phyloP scores from a whole-genome alignment of 2,113 vertebrate genomes.

The Sarotherodon lohbergeri region DNA sequence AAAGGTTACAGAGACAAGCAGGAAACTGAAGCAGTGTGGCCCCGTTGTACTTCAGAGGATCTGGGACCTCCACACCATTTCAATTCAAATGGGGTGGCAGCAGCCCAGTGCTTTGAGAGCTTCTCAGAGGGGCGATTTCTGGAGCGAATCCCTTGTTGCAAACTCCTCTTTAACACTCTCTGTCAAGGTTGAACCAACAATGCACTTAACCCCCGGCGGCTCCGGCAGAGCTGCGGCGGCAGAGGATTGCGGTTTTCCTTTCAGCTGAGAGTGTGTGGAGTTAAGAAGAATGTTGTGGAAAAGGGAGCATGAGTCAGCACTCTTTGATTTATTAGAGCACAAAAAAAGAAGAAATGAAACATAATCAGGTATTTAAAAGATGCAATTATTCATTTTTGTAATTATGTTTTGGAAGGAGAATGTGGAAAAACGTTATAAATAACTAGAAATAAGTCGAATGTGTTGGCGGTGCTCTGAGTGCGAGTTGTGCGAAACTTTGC shows the following conservation, averaged over 20 bases:
- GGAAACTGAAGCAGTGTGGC: background rate
- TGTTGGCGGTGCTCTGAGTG: background rate
- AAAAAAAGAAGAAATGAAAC: background rate
- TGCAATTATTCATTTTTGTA: background rate
- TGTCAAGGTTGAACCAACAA: slow-evolving; percentile 24
- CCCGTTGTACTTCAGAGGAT: background rate
- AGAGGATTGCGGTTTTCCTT: background rate
- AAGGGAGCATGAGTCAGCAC: background rate
- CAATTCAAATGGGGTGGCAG: background rate
- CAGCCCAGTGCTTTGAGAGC: background rate
- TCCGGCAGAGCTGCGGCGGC: background rate
- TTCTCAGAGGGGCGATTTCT: background rate
- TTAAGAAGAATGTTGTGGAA: background rate
- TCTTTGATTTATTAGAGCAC: background rate
- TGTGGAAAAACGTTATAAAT: background rate
- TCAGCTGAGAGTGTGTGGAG: background rate
- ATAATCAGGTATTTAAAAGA: background rate
- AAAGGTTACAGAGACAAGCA: background rate
- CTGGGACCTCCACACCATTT: background rate
- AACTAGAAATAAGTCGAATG: background rate
- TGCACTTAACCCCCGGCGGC: background rate
- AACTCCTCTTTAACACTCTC: background rate
- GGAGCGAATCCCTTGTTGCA: background rate
- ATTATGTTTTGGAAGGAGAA: background rate
- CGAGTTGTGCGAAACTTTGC: slow-evolving; percentile 31